These are phyloP conservation scores for Nothobranchius kuhntae DNA, from an alignment of 2,113 vertebrate genomes.

Conservation along the genomic window DNA sequence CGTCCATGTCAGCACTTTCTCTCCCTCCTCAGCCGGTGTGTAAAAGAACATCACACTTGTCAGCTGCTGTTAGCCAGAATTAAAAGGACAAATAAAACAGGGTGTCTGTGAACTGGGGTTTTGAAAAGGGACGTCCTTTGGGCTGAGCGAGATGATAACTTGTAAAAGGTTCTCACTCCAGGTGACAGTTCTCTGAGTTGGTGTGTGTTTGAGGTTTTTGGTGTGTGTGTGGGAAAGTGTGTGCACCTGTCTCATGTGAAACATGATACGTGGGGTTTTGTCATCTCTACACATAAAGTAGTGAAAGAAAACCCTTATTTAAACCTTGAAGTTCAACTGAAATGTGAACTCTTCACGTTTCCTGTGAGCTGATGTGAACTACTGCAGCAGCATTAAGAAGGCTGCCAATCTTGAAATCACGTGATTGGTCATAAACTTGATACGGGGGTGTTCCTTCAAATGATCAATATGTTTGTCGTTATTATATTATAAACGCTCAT, in stretches of 20 bases:
- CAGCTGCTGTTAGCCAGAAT: constrained; percentile 64
- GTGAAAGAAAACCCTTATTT: neutral
- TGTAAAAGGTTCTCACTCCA: constrained; percentile 21
- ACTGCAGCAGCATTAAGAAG: neutral
- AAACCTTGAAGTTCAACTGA: neutral
- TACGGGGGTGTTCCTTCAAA: neutral
- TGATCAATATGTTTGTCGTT: neutral
- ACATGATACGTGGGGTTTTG: neutral
- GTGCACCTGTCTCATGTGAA: neutral
- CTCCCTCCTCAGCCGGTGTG: constrained; percentile 50
- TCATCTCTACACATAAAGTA: neutral
- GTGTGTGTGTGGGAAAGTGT: neutral
- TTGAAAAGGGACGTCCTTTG: constrained; percentile 41
- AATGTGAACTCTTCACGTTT: neutral
- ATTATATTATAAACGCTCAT: neutral
- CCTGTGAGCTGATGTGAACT: no score
- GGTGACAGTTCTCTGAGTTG: constrained; percentile 13
- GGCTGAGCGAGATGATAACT: constrained; percentile 42
- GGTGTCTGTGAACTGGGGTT: constrained; percentile 42
- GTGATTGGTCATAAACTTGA: neutral
- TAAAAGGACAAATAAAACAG: constrained; percentile 74
- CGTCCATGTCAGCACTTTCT: constrained; percentile 80
- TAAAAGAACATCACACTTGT: constrained; percentile 77
- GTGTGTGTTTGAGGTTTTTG: neutral
- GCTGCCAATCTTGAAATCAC: neutral